Evolutionary conservation across 1,140 invertebrate genomes (phyloP), one percentile per base, ranked within the genome.

Genomic region (Tribolium castaneum): DNA sequence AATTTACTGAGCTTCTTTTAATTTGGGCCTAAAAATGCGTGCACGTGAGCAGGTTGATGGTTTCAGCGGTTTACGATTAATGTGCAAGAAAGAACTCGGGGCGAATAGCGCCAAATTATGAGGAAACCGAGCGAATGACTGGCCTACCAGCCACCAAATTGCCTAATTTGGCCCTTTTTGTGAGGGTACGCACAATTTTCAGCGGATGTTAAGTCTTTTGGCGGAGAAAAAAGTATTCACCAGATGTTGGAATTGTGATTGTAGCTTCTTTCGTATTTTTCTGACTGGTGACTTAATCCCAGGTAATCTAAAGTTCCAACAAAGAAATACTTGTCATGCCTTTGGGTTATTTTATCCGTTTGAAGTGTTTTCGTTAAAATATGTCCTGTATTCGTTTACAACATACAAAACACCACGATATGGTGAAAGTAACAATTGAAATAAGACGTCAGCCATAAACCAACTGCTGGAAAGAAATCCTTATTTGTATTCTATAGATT

Each of bases 1-100:
- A n/a, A n/a, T n/a, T n/a, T n/a, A n/a, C n/a, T n/a, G 59, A 66
- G 30, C 30, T 66, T 66, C 30, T 66, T 66, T 66, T 39, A 66
- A 66, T 66, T 66, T 66, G 59, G n/a, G 25, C n/a, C 9, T 35
- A 66, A 66, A 35, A 34, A 66, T 13, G 14, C 59, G 59, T n/a
- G 59, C 59, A 66, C 59, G 59, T 59, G 54, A 59, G 16, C 54
- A 59, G 59, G 59, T 66, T n/a, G 1, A 7, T 35, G 30, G 19
- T 12, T 25, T 59, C 0, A 45, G 39, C 39, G n/a, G 39, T 45
- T 6, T 45, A 45, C 39, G 39, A 45, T 45, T 45, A 45, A 45
- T 45, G 39, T 62, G n/a, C 12, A 62, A 30, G 56, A 62, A 22
- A 30, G 56, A 62, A 22, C 34, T 0, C 56, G 56, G 16, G 7